Evolutionary conservation across 2,113 vertebrate genomes (phyloP).

Genomic region (Dendropsophus ebraccatus): DNA sequence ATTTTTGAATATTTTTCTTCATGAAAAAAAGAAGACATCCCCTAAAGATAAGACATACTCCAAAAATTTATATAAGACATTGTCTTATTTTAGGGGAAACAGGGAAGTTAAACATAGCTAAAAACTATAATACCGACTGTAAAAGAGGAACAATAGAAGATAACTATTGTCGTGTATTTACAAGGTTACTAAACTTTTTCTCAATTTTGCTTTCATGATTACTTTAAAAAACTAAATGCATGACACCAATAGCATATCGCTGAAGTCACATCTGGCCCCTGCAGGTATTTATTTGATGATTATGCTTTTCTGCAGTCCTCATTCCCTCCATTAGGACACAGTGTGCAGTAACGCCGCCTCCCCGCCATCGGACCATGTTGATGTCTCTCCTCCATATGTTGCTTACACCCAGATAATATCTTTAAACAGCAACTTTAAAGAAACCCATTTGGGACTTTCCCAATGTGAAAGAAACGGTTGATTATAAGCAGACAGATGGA

Average conservation of each 20-base stretch:
- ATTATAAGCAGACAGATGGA: slow-evolving; percentile 45
- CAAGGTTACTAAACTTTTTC: neutral
- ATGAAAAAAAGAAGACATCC: too few species aligned
- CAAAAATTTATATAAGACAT: too few species aligned
- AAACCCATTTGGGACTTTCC: slow-evolving; percentile 36
- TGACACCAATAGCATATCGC: neutral
- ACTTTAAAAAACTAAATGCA: neutral
- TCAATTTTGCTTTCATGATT: neutral
- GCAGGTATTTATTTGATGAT: slow-evolving; percentile 9
- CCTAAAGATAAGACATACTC: too few species aligned
- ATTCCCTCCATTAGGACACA: slow-evolving; percentile 33
- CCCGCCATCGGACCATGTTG: slow-evolving; percentile 19
- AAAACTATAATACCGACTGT: neutral
- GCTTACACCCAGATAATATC: slow-evolving; percentile 38
- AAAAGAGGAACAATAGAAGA: neutral
- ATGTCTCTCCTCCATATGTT: slow-evolving; percentile 47
- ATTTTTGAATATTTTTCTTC: too few species aligned
- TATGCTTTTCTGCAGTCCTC: slow-evolving; percentile 40
- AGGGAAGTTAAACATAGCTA: too few species aligned
- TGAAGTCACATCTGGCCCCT: neutral
- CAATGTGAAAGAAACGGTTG: slow-evolving; percentile 49
- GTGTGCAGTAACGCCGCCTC: slow-evolving; percentile 25
- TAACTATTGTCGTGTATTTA: neutral
- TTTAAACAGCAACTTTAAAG: slow-evolving; percentile 47
- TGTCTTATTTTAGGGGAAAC: too few species aligned